Evolutionary conservation across 1,140 invertebrate genomes (phyloP).

Genomic region (Bradynema listronoti): DNA sequence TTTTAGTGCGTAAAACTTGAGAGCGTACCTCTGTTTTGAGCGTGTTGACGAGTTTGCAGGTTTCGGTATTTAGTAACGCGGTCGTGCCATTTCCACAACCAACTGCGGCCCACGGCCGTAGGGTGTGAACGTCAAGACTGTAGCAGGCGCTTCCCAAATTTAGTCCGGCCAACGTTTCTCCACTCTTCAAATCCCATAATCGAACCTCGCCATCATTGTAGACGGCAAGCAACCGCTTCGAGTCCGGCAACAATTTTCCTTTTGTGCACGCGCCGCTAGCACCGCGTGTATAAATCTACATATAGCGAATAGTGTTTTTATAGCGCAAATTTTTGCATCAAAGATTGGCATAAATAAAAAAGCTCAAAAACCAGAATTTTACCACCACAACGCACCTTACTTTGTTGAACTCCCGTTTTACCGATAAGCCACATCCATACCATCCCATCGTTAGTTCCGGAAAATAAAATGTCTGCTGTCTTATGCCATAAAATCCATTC

Average conservation of each 20-base stretch:
- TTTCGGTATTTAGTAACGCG: conserved; percentile 25
- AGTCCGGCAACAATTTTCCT: conserved; percentile 23
- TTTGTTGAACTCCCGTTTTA: conserved; percentile 10
- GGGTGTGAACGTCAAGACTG: conserved; percentile 18
- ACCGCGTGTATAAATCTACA: conserved; percentile 25
- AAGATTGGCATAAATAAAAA: too few species aligned
- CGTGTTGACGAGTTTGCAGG: conserved; percentile 22
- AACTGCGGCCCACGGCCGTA: conserved; percentile 20
- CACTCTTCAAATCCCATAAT: conserved; percentile 32
- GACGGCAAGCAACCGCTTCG: conserved; percentile 20
- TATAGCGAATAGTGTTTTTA: too few species aligned
- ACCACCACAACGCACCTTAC: conserved; percentile 25
- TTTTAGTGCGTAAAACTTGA: too few species aligned
- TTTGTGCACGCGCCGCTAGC: conserved; percentile 20
- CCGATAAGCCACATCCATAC: conserved; percentile 34
- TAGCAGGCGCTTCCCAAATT: conserved; percentile 10
- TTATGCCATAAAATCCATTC: conserved; percentile 36
- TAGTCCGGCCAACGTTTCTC: conserved; percentile 7
- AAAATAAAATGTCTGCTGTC: conserved; percentile 29
- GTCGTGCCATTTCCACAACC: conserved; percentile 30
- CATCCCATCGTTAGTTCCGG: conserved; percentile 17
- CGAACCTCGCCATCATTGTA: conserved; percentile 24
- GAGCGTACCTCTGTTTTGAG: too few species aligned
- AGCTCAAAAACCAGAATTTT: too few species aligned
- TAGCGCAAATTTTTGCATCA: too few species aligned